Percentiles rank a stretch among this genome's conserved stretches.
Conservation (phyloP, 2,888 invertebrate species). For the Stictocephala bisonia region DNA sequence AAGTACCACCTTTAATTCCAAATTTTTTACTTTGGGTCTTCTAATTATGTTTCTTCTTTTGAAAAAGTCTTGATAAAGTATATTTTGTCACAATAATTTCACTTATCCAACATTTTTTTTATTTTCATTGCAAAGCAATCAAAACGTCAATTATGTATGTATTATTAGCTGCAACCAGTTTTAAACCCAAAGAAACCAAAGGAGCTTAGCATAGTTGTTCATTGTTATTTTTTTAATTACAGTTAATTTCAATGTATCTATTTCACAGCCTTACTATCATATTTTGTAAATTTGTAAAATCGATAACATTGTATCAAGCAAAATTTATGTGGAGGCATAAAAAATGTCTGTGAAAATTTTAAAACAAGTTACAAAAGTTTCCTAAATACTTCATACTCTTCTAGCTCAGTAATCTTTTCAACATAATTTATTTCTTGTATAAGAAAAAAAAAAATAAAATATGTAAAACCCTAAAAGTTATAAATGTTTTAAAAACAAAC, state of each 20-base stretch:
- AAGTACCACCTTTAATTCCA: too few species aligned
- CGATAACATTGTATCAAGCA: neutral
- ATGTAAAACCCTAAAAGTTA: neutral
- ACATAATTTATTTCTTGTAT: neutral
- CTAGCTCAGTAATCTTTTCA: too few species aligned
- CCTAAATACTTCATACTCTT: too few species aligned
- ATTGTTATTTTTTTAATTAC: neutral
- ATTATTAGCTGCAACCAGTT: constrained; percentile 41
- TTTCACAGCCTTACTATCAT: constrained; percentile 5
- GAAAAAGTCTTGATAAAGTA: too few species aligned
- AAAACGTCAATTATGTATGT: constrained; percentile 30
- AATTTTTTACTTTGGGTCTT: too few species aligned
- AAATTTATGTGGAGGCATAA: constrained; percentile 28
- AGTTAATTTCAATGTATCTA: neutral
- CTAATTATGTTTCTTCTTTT: too few species aligned
- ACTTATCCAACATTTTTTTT: neutral
- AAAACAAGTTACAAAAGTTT: too few species aligned
- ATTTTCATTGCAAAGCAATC: constrained; percentile 22
- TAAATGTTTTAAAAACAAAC: neutral
- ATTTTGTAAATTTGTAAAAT: neutral
- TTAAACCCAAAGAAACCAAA: constrained; percentile 26
- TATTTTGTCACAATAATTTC: too few species aligned
- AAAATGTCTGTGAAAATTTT: neutral
- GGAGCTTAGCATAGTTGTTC: constrained; percentile 20
- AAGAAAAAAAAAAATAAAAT: neutral